Evolutionary conservation across 2,113 vertebrate species (phyloP).

Genomic region (Pterocles orientalis): DNA sequence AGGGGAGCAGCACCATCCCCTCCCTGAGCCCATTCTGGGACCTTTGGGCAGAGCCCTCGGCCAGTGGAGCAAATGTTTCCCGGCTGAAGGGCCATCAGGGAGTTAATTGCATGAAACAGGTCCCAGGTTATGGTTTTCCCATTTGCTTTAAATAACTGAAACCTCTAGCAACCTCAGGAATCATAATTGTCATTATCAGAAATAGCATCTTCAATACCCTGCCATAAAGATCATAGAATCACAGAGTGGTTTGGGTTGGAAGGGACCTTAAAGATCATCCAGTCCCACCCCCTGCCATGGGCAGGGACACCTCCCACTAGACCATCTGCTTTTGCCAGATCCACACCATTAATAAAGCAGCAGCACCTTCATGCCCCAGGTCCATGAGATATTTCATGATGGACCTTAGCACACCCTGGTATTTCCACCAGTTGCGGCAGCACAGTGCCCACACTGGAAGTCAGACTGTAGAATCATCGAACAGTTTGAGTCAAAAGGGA

Average conservation of each 20-base stretch:
- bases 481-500: too few species aligned
- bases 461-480: background rate
- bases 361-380: background rate
- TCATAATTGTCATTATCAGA: background rate
- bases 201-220: background rate
- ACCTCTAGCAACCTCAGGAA: background rate
- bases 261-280: too few species aligned
- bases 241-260: too few species aligned
- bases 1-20: background rate
- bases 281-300: too few species aligned
- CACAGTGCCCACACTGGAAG: background rate
- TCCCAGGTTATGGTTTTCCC: background rate
- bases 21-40: background rate
- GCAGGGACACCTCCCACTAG: too few species aligned
- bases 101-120: background rate
- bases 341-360: background rate
- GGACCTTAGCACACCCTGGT: background rate
- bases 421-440: background rate
- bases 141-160: constrained; percentile 3
- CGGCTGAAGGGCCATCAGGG: background rate
- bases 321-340: background rate
- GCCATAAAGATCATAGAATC: background rate
- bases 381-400: background rate
- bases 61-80: background rate
- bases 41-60: background rate